These are phyloP conservation scores for Trialeurodes vaporariorum DNA, from an alignment of 1,140 invertebrate genomes.

Conservation along the genomic window DNA sequence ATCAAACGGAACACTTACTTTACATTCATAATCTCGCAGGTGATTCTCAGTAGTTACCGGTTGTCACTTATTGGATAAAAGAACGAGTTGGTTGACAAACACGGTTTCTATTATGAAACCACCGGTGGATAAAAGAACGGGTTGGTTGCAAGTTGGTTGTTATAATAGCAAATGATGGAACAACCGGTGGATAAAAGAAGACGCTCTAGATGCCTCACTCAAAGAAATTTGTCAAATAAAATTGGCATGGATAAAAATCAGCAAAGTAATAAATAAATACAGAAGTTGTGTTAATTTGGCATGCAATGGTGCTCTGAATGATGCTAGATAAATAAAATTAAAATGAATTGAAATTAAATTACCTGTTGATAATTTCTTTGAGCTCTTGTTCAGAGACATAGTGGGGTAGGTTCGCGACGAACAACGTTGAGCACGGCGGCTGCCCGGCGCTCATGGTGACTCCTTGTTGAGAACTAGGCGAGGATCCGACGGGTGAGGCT, in stretches of 20 bases:
- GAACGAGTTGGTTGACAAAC: too few species aligned
- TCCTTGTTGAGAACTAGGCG: conserved; percentile 51
- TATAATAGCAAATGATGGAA: too few species aligned
- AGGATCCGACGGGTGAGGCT: conserved; percentile 74
- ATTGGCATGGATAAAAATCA: background rate
- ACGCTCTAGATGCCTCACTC: background rate
- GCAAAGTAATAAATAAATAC: background rate
- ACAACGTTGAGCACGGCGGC: conserved; percentile 86
- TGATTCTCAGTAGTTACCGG: background rate
- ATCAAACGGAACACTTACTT: too few species aligned
- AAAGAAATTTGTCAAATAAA: background rate
- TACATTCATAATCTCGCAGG: too few species aligned
- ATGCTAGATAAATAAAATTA: conserved; percentile 16
- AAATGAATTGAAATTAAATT: conserved; percentile 36
- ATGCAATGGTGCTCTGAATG: background rate
- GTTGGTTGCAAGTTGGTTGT: too few species aligned
- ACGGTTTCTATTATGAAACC: too few species aligned
- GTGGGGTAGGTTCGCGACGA: conserved; percentile 92
- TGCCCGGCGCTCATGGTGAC: conserved; percentile 37
- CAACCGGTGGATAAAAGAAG: too few species aligned
- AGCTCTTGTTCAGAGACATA: conserved; percentile 94
- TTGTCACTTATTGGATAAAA: background rate
- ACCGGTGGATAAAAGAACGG: too few species aligned
- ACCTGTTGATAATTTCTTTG: conserved; percentile 96
- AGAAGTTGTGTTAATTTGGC: background rate